Conservation (phyloP, 2,888 invertebrate genomes). For the Xestoiulus laeticollis region DNA sequence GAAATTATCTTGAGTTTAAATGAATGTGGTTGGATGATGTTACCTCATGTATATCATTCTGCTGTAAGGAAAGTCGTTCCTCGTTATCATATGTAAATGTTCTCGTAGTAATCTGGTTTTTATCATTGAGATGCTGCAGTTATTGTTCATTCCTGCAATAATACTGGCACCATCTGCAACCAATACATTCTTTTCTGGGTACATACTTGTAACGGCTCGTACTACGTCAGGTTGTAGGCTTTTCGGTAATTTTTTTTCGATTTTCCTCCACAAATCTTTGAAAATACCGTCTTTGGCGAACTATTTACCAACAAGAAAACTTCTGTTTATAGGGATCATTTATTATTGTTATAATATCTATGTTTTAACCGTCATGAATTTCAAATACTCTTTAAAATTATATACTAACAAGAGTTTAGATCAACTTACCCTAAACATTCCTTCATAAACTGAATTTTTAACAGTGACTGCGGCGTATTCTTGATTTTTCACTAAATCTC, state of each 20-base stretch:
- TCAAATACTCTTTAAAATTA: no score
- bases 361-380: no score
- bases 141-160: not conserved
- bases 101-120: not conserved
- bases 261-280: not conserved
- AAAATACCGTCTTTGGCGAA: not conserved
- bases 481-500: not conserved
- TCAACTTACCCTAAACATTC: constrained; percentile 20
- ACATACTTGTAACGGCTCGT: not conserved
- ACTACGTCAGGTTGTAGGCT: not conserved
- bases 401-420: no score
- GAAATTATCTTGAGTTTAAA: not conserved
- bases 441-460: not conserved
- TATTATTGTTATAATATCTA: no score
- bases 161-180: not conserved
- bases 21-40: not conserved
- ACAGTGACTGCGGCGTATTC: not conserved
- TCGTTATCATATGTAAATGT: not conserved
- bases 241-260: not conserved
- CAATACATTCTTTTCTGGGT: not conserved
- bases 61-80: not conserved
- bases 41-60: not conserved
- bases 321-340: no score
- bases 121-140: not conserved
- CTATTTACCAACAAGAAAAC: no score